Base-by-base conservation (phyloP, 1,140 invertebrate species). In the Drosophila subpulchrella region DNA sequence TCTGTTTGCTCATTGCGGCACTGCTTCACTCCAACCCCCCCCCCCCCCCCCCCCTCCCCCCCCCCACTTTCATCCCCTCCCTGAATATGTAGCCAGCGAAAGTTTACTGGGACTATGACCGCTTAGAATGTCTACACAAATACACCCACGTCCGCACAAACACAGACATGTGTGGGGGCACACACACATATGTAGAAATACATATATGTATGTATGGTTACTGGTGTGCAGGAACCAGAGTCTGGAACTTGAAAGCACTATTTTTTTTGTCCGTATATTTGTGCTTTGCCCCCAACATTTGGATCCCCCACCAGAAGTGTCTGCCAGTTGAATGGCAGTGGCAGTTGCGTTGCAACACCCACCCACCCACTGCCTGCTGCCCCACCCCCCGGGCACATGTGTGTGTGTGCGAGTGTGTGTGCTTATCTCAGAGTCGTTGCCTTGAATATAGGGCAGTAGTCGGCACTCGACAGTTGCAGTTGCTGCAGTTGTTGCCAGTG, bases 31-130 rank as follows among this genome's bases (percentile, higher is more conserved):
- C 4, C 20, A 20, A 20, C 20, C 20, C 20, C 20, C 20, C 20
- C 20, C 20, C 20, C 20, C 20, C 20, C 20, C 20, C 12, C 46
- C 53, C 34, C 61, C 56, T 42, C 61, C 61, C 60, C n/a, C n/a
- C 20, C 20, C 12, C 46, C 53, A 36, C 34, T 41, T n/a, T 48
- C 53, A 50, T 24, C 53, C 34, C 61, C 56, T 42, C 61, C 61
- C 60, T 27, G n/a, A 41, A 77, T 63, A 66, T 78, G 63, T 68
- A 78, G 56, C 76, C 72, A 81, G 75, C 75, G 81, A 90, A 86
- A 90, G 86, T 90, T 90, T 90, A 90, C 82, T 90, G 86, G 86
- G 81, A 90, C 86, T 90, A 90, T 90, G 86, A 90, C 86, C 86
- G 86, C 86, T 90, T 90, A 90, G 83, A 90, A 90, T 90, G 81